phyloP scores from a whole-genome alignment of 2,113 vertebrate genomes.

The rabbit (Oryctolagus cuniculus) region mOryCun1.1 NC_091432.1:77283001-77283500 shows the following conservation, averaged over 20 bases:
- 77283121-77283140: background rate
- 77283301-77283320: background rate
- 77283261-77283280: background rate
- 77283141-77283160: background rate
- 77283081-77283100: background rate
- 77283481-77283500: background rate
- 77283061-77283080: background rate
- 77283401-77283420: background rate
- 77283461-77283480: background rate
- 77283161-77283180: background rate
- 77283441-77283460: background rate
- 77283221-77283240: conserved; percentile 1
- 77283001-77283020: background rate
- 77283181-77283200: background rate
- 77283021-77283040: background rate
- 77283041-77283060: background rate
- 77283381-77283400: background rate
- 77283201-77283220: background rate
- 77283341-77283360: background rate
- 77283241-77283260: conserved; percentile 6
- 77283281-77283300: background rate
- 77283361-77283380: background rate
- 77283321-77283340: background rate
- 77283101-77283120: background rate
- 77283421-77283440: background rate